Evolutionary conservation across 1,140 invertebrate species (phyloP).

Genomic region (Sycophaga agraensis): DNA sequence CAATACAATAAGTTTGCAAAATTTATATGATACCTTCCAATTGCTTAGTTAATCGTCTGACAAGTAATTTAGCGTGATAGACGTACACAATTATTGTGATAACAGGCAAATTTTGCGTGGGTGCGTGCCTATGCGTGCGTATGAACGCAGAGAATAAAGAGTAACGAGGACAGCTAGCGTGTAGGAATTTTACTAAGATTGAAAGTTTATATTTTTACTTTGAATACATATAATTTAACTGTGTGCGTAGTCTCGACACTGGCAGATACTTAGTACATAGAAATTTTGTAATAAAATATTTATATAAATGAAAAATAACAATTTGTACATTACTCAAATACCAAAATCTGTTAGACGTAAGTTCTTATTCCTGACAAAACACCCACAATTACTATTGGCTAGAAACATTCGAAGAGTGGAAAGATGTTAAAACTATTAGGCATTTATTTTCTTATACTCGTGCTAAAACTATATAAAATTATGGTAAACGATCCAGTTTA

Average conservation of each 20-base stretch:
- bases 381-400: too few species aligned
- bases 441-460: too few species aligned
- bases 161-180: not conserved
- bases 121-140: not conserved
- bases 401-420: too few species aligned
- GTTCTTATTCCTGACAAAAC: too few species aligned
- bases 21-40: not conserved
- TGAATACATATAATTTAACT: not conserved
- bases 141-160: not conserved
- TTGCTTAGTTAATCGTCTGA: not conserved
- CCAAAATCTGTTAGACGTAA: too few species aligned
- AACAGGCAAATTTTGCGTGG: slow-evolving; percentile 1
- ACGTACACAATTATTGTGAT: slow-evolving; percentile 19
- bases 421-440: too few species aligned
- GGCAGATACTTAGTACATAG: not conserved
- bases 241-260: slow-evolving; percentile 1
- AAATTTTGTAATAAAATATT: slow-evolving; percentile 28
- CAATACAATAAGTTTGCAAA: not conserved
- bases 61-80: slow-evolving; percentile 12
- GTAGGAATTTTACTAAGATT: not conserved
- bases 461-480: not conserved
- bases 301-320: slow-evolving; percentile 3
- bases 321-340: slow-evolving; percentile 21
- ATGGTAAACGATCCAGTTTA: not conserved
- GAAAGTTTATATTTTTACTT: slow-evolving; percentile 27